phyloP scores from a whole-genome alignment of 2,888 invertebrate species.

The Chymomyza fuscimana region DNA sequence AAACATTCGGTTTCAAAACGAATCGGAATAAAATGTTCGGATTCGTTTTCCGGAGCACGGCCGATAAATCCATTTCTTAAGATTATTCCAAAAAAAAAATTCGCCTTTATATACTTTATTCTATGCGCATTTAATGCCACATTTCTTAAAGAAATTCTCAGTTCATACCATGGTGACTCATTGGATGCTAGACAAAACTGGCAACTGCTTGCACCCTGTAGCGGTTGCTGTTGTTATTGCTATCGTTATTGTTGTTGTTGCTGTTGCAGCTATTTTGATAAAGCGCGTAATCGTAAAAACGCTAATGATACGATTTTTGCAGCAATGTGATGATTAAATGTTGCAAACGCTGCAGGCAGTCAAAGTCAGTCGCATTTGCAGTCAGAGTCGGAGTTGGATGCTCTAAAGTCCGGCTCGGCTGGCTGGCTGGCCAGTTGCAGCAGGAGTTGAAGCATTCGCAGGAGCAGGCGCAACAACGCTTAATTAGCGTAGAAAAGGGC shows the following conservation, averaged over 20 bases:
- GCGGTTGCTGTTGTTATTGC: constrained; percentile 24
- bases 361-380: constrained; percentile 11
- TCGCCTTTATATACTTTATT: no score
- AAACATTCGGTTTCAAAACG: no score
- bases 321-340: constrained; percentile 71
- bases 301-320: constrained; percentile 74
- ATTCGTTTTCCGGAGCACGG: no score
- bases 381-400: constrained; percentile 31
- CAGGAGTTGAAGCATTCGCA: neutral
- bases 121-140: no score
- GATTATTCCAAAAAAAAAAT: no score
- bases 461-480: constrained; percentile 31
- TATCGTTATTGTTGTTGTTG: constrained; percentile 20
- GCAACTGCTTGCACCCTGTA: constrained; percentile 21
- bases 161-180: neutral
- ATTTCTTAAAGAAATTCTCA: no score
- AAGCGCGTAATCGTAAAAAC: constrained; percentile 74
- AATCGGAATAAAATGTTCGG: no score
- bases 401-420: constrained; percentile 21
- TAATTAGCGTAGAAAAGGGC: constrained; percentile 70
- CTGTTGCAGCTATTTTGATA: constrained; percentile 61
- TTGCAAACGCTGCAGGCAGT: constrained; percentile 54
- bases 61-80: no score
- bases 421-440: constrained; percentile 4
- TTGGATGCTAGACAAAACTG: constrained; percentile 12